Evolutionary conservation across 2,113 vertebrate species (phyloP).

Genomic region (Atractosteus spatula): DNA sequence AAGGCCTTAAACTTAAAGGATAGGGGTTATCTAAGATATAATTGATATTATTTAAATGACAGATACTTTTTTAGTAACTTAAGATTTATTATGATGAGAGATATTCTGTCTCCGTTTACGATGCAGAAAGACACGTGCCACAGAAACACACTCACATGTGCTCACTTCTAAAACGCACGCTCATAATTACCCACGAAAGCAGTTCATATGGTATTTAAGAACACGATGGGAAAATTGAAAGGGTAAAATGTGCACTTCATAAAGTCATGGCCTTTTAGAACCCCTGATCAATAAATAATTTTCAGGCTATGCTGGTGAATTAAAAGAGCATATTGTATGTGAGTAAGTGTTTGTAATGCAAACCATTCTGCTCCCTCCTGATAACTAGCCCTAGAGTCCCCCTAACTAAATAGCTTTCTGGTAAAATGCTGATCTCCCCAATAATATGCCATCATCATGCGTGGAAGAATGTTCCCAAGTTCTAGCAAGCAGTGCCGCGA

Average conservation of each 20-base stretch:
- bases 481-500: constrained; percentile 3
- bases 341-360: constrained; percentile 7
- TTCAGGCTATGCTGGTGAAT: background rate
- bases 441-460: constrained; percentile 34
- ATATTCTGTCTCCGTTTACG: too few relatives aligned
- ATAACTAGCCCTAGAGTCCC: constrained; percentile 16
- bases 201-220: background rate
- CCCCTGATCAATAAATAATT: constrained; percentile 12
- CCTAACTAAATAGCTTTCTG: constrained; percentile 41
- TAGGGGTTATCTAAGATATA: too few relatives aligned
- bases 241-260: constrained; percentile 9
- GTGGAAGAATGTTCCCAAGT: constrained; percentile 15
- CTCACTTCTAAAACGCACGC: too few relatives aligned
- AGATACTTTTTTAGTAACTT: too few relatives aligned
- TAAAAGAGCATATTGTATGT: background rate
- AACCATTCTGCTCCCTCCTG: background rate
- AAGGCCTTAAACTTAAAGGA: too few relatives aligned
- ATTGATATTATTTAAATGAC: too few relatives aligned
- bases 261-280: background rate
- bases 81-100: too few relatives aligned
- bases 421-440: constrained; percentile 37
- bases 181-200: too few relatives aligned
- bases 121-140: too few relatives aligned
- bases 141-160: too few relatives aligned
- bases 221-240: background rate